Base-by-base conservation (phyloP, 2,888 invertebrate genomes). In the Patella caerulea region DNA sequence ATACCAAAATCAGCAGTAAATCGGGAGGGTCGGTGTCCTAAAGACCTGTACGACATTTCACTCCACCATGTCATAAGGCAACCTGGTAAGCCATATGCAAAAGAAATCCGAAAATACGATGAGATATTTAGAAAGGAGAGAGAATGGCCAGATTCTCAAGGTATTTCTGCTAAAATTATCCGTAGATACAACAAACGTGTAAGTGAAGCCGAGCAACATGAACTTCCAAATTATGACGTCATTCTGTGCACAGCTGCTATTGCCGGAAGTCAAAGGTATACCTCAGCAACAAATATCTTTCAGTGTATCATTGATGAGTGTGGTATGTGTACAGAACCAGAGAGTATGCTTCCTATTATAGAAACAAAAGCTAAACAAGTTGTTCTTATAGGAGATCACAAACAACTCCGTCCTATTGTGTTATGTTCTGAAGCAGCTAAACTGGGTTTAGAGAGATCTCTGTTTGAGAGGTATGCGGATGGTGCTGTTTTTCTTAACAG, bases 301-400 rank as follows among this genome's bases (percentile, higher is more conserved):
- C 84, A 90, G 86, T 76, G 87, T 14, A 87, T 90, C n/a, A 84
- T 90, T n/a, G 90, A 90, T 74, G 90, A 90, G 78, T 84, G 86
- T 74, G 89, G 87, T 14, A 89, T 89, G 90, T 88, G 88, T 76
- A 86, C 85, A n/a, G 89, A 90, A 78, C 88, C 89, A 15, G 87
- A 89, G 73, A 85, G 82, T 76, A 73, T 90, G 76, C 81, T 87
- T 12, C 87, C 89, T 17, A 85, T 90, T 34, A 83, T 87, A 19
- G 81, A 84, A 52, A 83, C 82, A 65, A 81, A 83, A 71, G 84
- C 87, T 19, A 73, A 82, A 56, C 86, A 88, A 72, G 85, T 87
- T 11, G 86, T 90, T 24, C 85, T 90, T 24, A 88, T 90, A 72
- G 90, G 90, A 1, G 90, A 90, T 77, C 90, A 89, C 78, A 86